Evolutionary conservation across 2,797 vertebrate species (phyloP), one percentile per base, ranked within the genome.

Genomic region (Myotis planiceps): DNA sequence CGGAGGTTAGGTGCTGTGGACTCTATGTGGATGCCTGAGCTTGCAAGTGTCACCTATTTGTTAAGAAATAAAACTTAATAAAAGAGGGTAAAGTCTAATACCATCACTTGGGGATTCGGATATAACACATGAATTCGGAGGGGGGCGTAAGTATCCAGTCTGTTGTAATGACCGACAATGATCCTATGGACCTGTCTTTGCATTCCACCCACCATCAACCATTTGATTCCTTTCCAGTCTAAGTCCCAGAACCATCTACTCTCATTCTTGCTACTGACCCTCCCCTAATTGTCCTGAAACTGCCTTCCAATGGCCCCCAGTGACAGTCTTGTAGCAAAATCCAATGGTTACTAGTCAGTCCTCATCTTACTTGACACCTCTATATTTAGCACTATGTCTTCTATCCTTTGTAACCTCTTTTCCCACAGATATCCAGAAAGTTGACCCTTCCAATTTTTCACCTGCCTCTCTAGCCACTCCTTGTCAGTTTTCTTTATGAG

Each of bases 11-110:
- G 3, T 21, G 7, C 2, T 60, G 39, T 90, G 78, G 37, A 16
- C 60, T 76, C 60, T 47, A 29, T 13, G 16, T 80, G 45, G 76
- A 60, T 58, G 10, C 60, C 42, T 80, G 37, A 89, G 34, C n/a
- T 90, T 87, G 3, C 19, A 84, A 79, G 29, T 32, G 13, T n/a
- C 84, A 82, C 58, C 23, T 74, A 8, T 45, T 29, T 63, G 32
- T 66, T 74, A 80, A 58, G 45, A 88, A 82, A n/a, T 18, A 72
- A 63, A 9, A 49, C 78, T 90, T 90, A 23, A 69, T 78, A 32
- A 55, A 85, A 68, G 25, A 95, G 3, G 37, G 37, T 39, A 39
- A 39, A 39, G 37, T 39, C 37, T 55, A 34, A 37, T 60, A 88
- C 18, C 25, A 14, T 55, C 58, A 19, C n/a, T 1, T 66, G n/a